phyloP scores from a whole-genome alignment of 2,797 vertebrate species.

The Melopsittacus undulatus region DNA sequence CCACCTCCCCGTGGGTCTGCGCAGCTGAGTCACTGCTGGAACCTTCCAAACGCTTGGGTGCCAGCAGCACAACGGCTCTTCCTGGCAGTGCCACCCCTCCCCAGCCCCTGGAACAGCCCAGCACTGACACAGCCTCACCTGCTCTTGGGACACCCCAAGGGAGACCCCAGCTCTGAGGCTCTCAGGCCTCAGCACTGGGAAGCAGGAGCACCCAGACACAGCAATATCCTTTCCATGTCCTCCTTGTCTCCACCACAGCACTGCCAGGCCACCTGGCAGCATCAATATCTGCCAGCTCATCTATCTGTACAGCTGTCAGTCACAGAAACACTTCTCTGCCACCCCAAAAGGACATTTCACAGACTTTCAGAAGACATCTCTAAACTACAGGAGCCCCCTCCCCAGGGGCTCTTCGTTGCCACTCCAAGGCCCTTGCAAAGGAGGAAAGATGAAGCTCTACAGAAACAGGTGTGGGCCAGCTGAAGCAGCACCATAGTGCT shows the following conservation, averaged over 20 bases:
- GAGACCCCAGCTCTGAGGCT: background rate
- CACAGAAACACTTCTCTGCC: background rate
- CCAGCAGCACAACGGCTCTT: background rate
- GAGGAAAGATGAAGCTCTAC: background rate
- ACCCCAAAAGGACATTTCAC: background rate
- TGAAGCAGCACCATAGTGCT: background rate
- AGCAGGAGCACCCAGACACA: fast-evolving
- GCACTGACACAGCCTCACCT: background rate
- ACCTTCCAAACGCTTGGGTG: conserved; percentile 53
- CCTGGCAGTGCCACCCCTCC: background rate
- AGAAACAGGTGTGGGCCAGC: background rate
- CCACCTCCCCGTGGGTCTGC: conserved; percentile 62
- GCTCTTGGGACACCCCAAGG: background rate
- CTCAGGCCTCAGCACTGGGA: background rate
- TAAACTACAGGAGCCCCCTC: background rate
- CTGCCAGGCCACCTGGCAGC: background rate
- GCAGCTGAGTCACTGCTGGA: conserved; percentile 77
- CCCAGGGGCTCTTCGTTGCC: background rate
- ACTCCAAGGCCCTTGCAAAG: background rate
- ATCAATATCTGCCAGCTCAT: background rate
- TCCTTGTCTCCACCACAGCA: background rate
- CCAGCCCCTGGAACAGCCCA: background rate
- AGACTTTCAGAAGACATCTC: background rate
- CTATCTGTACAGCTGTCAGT: background rate
- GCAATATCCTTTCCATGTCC: background rate